Conservation (phyloP, 2,888 invertebrate species). For the Linnaemya tessellans region DNA sequence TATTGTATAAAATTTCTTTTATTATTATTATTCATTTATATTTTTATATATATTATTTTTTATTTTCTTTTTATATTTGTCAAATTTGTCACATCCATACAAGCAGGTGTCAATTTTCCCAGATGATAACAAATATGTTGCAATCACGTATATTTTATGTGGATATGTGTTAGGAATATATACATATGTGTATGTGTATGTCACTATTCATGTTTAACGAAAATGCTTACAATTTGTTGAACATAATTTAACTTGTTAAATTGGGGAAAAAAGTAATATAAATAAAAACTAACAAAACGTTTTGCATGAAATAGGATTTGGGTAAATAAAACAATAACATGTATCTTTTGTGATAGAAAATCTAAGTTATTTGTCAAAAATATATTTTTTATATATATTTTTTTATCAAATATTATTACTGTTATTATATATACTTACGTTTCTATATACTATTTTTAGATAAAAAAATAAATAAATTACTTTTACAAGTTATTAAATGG, state of each 20-base stretch:
- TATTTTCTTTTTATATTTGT: slow-evolving; percentile 27
- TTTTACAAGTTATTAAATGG: too few relatives aligned
- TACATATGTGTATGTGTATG: not conserved
- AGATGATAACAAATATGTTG: slow-evolving; percentile 45
- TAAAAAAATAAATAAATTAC: too few relatives aligned
- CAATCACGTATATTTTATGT: slow-evolving; percentile 43
- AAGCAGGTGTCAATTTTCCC: slow-evolving; percentile 67
- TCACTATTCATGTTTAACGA: slow-evolving; percentile 15
- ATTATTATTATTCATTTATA: slow-evolving; percentile 3
- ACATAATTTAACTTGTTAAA: slow-evolving; percentile 40
- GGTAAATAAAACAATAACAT: not conserved
- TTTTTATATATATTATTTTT: too few relatives aligned
- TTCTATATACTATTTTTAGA: too few relatives aligned
- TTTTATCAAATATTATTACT: too few relatives aligned
- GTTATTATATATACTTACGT: too few relatives aligned
- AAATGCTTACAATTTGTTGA: slow-evolving; percentile 47
- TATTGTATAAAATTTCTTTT: slow-evolving; percentile 41
- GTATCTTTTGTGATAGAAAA: too few relatives aligned
- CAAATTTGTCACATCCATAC: slow-evolving; percentile 43
- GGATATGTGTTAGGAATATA: slow-evolving; percentile 10
- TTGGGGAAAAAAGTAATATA: slow-evolving; percentile 1
- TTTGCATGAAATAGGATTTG: slow-evolving; percentile 23
- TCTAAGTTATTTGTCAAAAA: too few relatives aligned
- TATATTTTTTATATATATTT: too few relatives aligned
- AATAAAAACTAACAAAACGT: slow-evolving; percentile 31